These are phyloP conservation scores for Benitochromis conjunctus DNA, from an alignment of 2,113 vertebrate species.

Conservation along the genomic window DNA sequence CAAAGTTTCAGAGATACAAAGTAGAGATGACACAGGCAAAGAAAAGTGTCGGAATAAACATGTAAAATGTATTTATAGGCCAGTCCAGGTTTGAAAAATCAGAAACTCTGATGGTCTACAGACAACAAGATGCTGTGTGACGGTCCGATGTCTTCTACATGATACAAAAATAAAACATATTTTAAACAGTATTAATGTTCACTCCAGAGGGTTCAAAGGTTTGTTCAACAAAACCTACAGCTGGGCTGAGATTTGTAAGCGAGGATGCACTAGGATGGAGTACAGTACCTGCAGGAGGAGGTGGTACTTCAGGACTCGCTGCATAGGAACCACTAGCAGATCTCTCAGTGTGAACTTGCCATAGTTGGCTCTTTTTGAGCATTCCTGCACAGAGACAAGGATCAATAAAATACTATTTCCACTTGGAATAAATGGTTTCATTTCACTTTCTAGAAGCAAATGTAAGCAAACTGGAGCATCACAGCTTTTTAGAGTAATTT, in stretches of 20 bases:
- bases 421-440: background rate
- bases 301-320: constrained; percentile 94
- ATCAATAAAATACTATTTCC: background rate
- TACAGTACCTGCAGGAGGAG: constrained; percentile 88
- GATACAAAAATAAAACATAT: background rate
- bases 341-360: constrained; percentile 95
- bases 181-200: background rate
- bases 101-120: background rate
- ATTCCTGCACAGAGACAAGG: constrained; percentile 75
- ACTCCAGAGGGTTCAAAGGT: background rate
- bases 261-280: background rate
- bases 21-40: background rate
- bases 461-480: background rate
- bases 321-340: constrained; percentile 96
- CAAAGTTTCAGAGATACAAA: background rate
- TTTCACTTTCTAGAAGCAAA: background rate
- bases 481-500: background rate
- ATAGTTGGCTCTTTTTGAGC: constrained; percentile 96
- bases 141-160: background rate
- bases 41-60: background rate
- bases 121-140: background rate
- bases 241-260: background rate
- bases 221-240: background rate
- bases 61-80: background rate
- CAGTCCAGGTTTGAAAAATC: fast-evolving